phyloP scores from a whole-genome alignment of 2,797 vertebrate species.

The Melopsittacus undulatus region DNA sequence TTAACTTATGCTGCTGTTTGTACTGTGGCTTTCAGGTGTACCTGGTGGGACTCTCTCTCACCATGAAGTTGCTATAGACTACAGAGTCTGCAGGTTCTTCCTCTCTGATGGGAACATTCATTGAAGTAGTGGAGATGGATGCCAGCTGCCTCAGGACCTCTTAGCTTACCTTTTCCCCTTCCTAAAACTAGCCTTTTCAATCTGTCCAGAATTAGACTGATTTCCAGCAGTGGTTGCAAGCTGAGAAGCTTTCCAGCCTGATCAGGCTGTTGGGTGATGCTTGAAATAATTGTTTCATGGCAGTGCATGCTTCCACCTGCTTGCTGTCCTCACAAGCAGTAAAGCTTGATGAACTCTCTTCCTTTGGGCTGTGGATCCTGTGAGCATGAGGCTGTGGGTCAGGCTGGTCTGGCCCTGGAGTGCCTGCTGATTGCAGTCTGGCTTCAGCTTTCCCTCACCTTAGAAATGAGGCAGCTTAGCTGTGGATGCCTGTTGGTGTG shows the following conservation, averaged over 20 bases:
- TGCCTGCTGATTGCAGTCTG: not conserved
- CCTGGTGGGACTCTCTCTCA: not conserved
- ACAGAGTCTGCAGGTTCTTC: not conserved
- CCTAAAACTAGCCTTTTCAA: not conserved
- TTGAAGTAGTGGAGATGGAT: not conserved
- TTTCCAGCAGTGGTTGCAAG: not conserved
- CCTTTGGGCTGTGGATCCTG: not conserved
- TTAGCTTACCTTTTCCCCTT: not conserved
- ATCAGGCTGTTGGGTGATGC: not conserved
- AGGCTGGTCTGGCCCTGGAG: not conserved
- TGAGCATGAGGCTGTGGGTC: not conserved
- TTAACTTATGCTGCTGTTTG: not conserved
- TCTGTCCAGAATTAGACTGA: not conserved
- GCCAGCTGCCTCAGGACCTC: not conserved
- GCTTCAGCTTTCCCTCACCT: not conserved
- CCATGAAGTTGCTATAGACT: not conserved
- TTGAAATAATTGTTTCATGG: not conserved
- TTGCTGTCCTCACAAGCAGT: not conserved
- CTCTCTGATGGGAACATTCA: not conserved
- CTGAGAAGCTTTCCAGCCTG: not conserved
- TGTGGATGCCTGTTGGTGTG: not conserved
- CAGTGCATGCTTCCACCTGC: not conserved
- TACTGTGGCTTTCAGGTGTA: not conserved
- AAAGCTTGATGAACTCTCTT: not conserved
- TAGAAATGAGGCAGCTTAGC: not conserved